Base-by-base conservation (phyloP, 2,888 invertebrate species). In the Exephanes ischioxanthus region DNA sequence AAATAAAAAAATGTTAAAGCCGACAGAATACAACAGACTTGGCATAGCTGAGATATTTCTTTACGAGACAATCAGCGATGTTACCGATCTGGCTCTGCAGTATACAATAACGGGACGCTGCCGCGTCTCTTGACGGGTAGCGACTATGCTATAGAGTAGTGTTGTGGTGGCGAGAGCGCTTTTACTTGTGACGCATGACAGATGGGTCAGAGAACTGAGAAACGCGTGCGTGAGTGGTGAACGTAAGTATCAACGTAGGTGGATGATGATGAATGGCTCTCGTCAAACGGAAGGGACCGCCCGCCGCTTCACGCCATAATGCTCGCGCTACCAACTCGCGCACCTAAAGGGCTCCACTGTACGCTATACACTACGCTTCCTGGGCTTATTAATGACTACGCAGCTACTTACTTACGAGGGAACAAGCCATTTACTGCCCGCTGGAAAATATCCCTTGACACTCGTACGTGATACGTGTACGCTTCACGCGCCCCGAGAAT, bases 231-330 rank as follows among this genome's bases (percentile, higher is more conserved):
- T 88, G 87, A 87, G 88, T 84, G 87, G 73, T 82, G 80, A 75
- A 85, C 84, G 86, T 86, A 89, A 90, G 90, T 90, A 90, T 89
- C 90, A 90, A 92, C 92, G 94, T 94, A 93, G 94, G 94, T 92
- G 93, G 93, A 92, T 92, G 93, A 93, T 94, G 93, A 94, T 93
- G 94, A 93, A 94, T 94, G 93, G 92, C 91, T 93, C 93, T 93
- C 93, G 93, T 94, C 93, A 94, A 94, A 93, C 94, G 92, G 93
- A 92, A 93, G 92, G 92, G 94, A 93, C 93, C 93, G 92, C 93
- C 93, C 92, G 92, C 90, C 90, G 92, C 88, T 92, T 92, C 92
- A 91, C 92, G 91, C 93, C 92, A 92, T 93, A 93, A 93, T 93
- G 91, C 92, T 90, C 90, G 89, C 89, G 86, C 87, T 84, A 86